Conservation (phyloP, 2,113 vertebrate species). For the Blennius ocellaris region DNA sequence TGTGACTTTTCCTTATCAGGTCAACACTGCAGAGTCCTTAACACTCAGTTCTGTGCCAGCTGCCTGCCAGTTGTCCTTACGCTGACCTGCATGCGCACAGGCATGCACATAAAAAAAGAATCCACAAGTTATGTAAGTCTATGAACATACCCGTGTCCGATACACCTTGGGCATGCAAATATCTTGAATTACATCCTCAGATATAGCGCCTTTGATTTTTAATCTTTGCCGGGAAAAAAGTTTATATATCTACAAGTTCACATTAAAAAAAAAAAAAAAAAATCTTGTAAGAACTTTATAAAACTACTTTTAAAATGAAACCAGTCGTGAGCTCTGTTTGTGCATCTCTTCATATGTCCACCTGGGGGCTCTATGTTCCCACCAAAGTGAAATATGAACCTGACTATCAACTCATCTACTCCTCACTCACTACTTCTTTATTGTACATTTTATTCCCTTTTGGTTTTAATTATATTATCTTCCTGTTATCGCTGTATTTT, state of each 20-base stretch:
- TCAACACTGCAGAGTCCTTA: neutral
- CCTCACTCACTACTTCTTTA: neutral
- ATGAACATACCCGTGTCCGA: too few species aligned
- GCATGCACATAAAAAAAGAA: neutral
- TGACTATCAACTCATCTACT: conserved; percentile 4
- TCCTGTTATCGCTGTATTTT: conserved; percentile 1
- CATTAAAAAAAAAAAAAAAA: too few species aligned
- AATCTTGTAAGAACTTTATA: too few species aligned
- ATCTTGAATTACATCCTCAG: too few species aligned
- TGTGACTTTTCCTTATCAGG: too few species aligned
- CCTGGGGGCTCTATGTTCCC: conserved; percentile 60
- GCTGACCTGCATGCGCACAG: neutral
- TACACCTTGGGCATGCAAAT: too few species aligned
- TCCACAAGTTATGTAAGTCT: neutral
- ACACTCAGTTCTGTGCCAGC: neutral
- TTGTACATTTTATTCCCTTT: neutral
- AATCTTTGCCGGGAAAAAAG: too few species aligned
- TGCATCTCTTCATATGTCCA: conserved; percentile 40
- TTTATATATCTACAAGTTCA: too few species aligned
- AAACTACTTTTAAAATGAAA: too few species aligned
- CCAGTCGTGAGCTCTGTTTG: neutral
- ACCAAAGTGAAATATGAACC: conserved; percentile 25
- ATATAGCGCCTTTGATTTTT: too few species aligned
- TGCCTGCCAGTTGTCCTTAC: neutral
- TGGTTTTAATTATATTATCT: conserved; percentile 37